These are phyloP conservation scores for Digitonthophagus gazella DNA, from an alignment of 2,888 invertebrate species.

Conservation along the genomic window DNA sequence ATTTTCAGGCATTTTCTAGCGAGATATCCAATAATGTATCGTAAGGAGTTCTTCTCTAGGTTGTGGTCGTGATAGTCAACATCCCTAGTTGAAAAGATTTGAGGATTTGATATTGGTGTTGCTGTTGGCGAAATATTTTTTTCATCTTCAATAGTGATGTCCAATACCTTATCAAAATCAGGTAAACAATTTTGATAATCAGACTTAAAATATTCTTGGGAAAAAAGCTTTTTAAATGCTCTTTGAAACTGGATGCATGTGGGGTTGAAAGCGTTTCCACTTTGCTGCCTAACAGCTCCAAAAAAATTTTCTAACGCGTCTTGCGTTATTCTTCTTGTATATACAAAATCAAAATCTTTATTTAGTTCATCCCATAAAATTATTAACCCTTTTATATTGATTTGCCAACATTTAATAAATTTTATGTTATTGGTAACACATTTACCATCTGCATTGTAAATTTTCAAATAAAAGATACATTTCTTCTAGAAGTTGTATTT, in stretches of 20 bases:
- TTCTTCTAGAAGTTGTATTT: neutral
- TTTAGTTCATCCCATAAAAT: neutral
- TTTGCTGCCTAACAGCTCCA: neutral
- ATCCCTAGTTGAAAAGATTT: too few relatives aligned
- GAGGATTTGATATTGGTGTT: too few relatives aligned
- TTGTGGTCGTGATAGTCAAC: too few relatives aligned
- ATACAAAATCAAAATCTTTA: neutral
- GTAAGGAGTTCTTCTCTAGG: too few relatives aligned
- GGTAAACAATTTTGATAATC: too few relatives aligned
- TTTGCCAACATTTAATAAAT: conserved; percentile 1
- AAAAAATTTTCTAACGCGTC: conserved; percentile 5
- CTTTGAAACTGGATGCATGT: neutral
- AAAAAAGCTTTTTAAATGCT: conserved; percentile 1
- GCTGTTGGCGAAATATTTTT: too few relatives aligned
- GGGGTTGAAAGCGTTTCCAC: neutral
- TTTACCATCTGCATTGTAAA: neutral
- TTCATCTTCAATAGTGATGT: too few relatives aligned
- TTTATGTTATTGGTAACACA: neutral
- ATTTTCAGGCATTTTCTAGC: too few relatives aligned
- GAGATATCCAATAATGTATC: too few relatives aligned
- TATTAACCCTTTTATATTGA: neutral
- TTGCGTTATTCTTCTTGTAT: neutral
- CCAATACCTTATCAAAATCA: too few relatives aligned
- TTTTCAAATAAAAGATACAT: neutral
- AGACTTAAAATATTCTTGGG: too few relatives aligned